Base-by-base conservation (phyloP, 2,888 invertebrate species). In the Limulus polyphemus region DNA sequence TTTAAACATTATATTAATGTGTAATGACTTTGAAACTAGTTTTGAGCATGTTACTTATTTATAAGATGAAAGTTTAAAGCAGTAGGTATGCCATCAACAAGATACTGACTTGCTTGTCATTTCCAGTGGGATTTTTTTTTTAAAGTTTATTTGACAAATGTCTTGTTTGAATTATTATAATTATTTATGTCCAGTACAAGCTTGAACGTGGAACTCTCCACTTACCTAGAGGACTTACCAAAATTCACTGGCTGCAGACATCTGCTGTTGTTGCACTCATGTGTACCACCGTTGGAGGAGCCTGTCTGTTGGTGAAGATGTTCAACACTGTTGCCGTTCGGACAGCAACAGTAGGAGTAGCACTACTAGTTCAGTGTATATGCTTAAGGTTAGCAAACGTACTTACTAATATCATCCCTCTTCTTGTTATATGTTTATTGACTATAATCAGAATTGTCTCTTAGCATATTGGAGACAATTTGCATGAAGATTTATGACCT, bases 181-280 rank as follows among this genome's bases (percentile, higher is more conserved):
- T 32, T 1, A 32, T 32, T 32, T 32, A 32, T 32, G 32, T 57
- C n/a, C 48, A 64, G 64, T 70, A 70, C 56, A 60, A 65, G 55
- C 54, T 70, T 13, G 63, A 69, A 55, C 63, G 65, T n/a, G 69
- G 67, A n/a, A 52, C 64, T 13, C 59, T 70, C 12, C 70, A 69
- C 65, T 59, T 70, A n/a, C 68, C 70, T 49, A 50, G 60, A 47
- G 70, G 70, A 13, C 60, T 90, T 76, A 90, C 88, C 32, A 80
- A 85, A 51, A 82, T 84, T 70, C 90, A 90, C 77, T 90, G 90
- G 89, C 79, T 86, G 68, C 87, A 88, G 76, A 90, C 90, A 12
- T 84, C 85, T 49, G 83, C 85, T 61, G 83, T 87, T 66, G 86
- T 90, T 62, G 85, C 85, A 12, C 80, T 83, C 66, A 87, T 90